Percentiles rank a stretch among this genome's conserved stretches.
phyloP scores from a whole-genome alignment of 2,797 vertebrate genomes.

The Tauraco hartlaubi region DNA sequence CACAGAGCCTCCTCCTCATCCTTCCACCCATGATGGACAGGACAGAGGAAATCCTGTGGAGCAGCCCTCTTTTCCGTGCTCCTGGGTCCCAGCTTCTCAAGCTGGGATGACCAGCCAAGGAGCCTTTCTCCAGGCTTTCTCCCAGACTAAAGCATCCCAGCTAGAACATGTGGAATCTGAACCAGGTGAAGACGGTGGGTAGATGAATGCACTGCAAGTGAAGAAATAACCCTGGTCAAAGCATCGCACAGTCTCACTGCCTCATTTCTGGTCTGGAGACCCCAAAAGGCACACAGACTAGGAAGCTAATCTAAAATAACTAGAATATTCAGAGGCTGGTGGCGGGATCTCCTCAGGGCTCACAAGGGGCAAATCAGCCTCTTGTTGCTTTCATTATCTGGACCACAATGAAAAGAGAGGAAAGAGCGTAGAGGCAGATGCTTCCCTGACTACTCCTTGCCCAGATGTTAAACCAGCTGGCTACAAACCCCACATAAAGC shows the following conservation, averaged over 20 bases:
- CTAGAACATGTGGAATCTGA: neutral
- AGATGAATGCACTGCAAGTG: neutral
- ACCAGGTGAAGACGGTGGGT: neutral
- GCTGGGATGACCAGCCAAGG: neutral
- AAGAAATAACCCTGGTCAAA: neutral
- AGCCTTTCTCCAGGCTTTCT: neutral
- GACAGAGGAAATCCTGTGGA: neutral
- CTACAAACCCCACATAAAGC: neutral
- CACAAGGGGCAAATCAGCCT: neutral
- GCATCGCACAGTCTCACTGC: neutral
- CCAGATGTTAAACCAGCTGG: slow-evolving; percentile 23
- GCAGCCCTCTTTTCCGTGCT: neutral
- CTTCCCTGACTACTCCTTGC: slow-evolving; percentile 5
- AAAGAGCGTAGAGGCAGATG: neutral
- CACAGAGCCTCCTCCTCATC: neutral
- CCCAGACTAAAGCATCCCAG: neutral
- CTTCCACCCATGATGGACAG: neutral
- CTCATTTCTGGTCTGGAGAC: neutral
- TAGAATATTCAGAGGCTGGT: slow-evolving; percentile 14
- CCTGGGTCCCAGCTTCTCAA: neutral
- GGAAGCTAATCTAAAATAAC: slow-evolving; percentile 33
- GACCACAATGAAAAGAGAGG: slow-evolving; percentile 46
- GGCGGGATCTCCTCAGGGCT: neutral
- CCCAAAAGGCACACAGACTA: neutral
- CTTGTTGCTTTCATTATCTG: slow-evolving; percentile 22